phyloP scores from a whole-genome alignment of 2,888 invertebrate genomes.

The Dasypolia templi region DNA sequence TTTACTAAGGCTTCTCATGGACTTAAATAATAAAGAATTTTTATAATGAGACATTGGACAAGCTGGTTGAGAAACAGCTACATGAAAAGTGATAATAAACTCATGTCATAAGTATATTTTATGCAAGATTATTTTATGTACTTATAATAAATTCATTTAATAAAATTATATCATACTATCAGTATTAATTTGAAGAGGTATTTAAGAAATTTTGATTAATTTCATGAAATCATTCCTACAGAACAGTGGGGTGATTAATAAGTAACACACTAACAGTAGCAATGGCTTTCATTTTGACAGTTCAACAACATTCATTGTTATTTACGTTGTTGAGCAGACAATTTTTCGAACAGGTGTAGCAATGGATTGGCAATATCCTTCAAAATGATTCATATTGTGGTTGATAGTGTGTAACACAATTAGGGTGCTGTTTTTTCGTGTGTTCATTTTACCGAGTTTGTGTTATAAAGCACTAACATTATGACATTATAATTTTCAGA shows the following conservation, averaged over 20 bases:
- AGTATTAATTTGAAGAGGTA: not conserved
- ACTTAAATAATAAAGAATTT: no score
- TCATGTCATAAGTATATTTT: not conserved
- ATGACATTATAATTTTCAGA: conserved; percentile 76
- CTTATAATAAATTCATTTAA: not conserved
- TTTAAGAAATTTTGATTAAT: not conserved
- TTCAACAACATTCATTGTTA: no score
- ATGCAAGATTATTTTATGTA: not conserved
- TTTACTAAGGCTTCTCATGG: no score
- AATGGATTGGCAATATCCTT: no score
- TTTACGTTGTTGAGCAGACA: no score
- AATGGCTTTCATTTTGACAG: no score
- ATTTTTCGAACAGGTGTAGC: no score
- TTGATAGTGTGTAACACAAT: no score
- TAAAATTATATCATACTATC: not conserved
- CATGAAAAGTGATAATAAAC: not conserved
- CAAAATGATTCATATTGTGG: no score
- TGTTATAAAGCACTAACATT: not conserved
- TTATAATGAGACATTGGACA: not conserved
- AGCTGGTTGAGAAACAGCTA: not conserved
- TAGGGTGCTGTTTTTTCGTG: not conserved
- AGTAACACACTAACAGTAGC: no score
- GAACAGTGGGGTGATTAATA: no score
- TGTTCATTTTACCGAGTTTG: not conserved
- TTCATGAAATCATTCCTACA: not conserved